Conservation (phyloP, 2,113 vertebrate species). For the Clinocottus analis region DNA sequence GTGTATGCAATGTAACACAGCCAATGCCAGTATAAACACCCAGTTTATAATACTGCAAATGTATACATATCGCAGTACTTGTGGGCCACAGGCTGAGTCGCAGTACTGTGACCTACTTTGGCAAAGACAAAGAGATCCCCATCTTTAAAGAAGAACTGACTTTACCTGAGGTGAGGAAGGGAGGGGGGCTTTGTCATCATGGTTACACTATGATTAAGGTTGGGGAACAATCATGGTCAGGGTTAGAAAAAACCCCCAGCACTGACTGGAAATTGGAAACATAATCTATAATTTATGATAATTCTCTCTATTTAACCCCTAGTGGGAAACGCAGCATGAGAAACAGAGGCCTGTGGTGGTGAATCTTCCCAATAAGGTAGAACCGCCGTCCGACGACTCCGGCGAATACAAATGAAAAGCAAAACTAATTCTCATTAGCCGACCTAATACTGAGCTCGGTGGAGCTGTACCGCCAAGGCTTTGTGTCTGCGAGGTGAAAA, state of each 20-base stretch:
- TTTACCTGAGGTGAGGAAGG: neutral
- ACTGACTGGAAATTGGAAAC: neutral
- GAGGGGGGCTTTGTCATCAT: neutral
- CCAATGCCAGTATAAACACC: neutral
- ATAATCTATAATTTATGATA: constrained; percentile 2
- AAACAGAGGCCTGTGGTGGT: constrained; percentile 24
- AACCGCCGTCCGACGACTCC: constrained; percentile 14
- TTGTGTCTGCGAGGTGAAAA: constrained; percentile 55
- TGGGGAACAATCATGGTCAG: neutral
- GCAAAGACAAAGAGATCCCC: neutral
- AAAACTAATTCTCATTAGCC: constrained; percentile 57
- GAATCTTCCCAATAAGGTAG: constrained; percentile 34
- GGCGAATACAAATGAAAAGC: constrained; percentile 56
- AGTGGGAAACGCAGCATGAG: neutral
- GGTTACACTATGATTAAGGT: constrained; percentile 1
- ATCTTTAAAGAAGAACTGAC: neutral
- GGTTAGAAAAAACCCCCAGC: neutral
- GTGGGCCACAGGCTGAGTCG: neutral
- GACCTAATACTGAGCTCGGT: constrained; percentile 31
- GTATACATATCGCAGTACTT: neutral
- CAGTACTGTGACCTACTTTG: neutral
- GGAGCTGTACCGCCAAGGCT: constrained; percentile 26
- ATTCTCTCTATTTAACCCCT: neutral
- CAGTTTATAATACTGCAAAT: neutral
- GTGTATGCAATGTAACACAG: neutral